Conservation (phyloP, 2,888 invertebrate species). For the Lingula anatina region DNA sequence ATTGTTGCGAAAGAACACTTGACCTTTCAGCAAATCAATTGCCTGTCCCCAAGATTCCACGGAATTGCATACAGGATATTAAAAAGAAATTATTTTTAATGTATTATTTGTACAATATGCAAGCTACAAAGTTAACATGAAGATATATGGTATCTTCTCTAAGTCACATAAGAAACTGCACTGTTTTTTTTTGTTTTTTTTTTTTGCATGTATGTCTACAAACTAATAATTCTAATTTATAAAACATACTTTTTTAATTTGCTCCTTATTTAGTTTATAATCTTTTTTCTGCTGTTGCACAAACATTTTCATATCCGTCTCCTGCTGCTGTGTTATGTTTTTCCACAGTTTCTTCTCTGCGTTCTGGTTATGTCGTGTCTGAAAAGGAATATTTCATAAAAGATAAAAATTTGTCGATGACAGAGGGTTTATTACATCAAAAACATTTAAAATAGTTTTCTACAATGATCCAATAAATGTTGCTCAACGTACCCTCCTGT, state of each 20-base stretch:
- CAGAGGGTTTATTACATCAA: too few relatives aligned
- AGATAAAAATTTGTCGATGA: too few relatives aligned
- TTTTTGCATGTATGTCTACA: not conserved
- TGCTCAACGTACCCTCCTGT: conserved; percentile 56
- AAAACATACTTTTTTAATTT: conserved; percentile 69
- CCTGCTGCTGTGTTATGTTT: conserved; percentile 83
- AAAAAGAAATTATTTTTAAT: too few relatives aligned
- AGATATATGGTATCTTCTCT: not conserved
- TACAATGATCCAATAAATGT: too few relatives aligned
- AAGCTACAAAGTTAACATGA: too few relatives aligned
- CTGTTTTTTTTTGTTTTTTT: too few relatives aligned
- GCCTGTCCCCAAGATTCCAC: too few relatives aligned
- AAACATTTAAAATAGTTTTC: not conserved
- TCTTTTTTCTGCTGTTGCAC: conserved; percentile 91
- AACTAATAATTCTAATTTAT: not conserved
- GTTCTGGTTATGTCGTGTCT: too few relatives aligned
- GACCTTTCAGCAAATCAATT: not conserved
- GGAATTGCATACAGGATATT: too few relatives aligned
- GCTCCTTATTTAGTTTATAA: conserved; percentile 88
- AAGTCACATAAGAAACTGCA: not conserved
- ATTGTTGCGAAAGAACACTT: not conserved
- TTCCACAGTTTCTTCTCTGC: conserved; percentile 93
- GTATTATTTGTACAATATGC: too few relatives aligned
- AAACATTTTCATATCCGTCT: conserved; percentile 86
- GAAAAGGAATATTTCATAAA: too few relatives aligned